A percentile compares a stretch with the other conserved stretches of the same genome.
Evolutionary conservation across 2,797 vertebrate genomes (phyloP).

Genomic region (Heliangelus exortis): DNA sequence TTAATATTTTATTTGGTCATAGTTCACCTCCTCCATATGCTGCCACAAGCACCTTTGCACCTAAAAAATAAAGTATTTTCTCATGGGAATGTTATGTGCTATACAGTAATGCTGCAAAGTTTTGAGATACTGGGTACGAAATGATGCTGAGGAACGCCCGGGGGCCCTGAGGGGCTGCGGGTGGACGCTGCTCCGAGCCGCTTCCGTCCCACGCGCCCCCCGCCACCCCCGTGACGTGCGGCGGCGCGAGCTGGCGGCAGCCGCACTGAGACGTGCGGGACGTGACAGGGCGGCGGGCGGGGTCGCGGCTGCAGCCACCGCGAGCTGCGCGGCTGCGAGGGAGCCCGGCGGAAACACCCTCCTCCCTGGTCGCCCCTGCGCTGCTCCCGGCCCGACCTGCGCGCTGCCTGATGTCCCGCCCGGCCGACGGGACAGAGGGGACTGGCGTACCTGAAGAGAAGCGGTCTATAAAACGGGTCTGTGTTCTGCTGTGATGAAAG

Average conservation of each 20-base stretch:
- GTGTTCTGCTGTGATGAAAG: background rate
- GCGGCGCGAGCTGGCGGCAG: background rate
- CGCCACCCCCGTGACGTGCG: background rate
- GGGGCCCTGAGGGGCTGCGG: too few species aligned
- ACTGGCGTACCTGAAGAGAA: background rate
- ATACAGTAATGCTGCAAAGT: background rate
- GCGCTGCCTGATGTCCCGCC: background rate
- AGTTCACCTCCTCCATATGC: background rate
- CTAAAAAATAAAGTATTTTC: background rate
- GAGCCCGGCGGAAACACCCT: fast-evolving
- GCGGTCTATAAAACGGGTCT: too few species aligned
- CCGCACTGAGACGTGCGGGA: slow-evolving; percentile 55
- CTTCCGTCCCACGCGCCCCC: background rate
- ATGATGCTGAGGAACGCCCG: too few species aligned
- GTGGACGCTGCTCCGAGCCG: background rate
- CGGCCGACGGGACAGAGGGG: fast-evolving
- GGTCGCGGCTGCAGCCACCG: too few species aligned
- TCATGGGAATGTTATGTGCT: background rate
- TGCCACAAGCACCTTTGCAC: background rate
- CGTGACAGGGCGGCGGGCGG: slow-evolving; percentile 9
- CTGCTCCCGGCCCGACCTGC: background rate
- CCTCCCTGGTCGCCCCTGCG: too few species aligned
- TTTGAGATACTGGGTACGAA: background rate
- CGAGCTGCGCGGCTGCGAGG: background rate
- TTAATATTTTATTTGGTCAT: background rate